Evolutionary conservation across 2,888 invertebrate genomes (phyloP).

Genomic region (Pandemis heparana): DNA sequence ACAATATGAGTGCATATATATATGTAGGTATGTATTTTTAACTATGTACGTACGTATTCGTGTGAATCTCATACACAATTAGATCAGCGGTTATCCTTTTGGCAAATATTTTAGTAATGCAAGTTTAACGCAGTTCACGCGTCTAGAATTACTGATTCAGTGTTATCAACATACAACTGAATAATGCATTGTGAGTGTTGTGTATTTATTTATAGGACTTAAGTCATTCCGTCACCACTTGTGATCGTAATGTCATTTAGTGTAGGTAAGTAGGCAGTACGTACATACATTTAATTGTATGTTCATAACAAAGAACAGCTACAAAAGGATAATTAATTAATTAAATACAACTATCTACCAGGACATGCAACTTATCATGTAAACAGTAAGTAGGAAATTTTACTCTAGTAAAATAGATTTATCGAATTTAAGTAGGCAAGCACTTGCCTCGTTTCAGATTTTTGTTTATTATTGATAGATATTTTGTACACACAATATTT

Average conservation of each 20-base stretch:
- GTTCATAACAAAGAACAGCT: constrained; percentile 11
- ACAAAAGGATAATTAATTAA: background rate
- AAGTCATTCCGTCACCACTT: constrained; percentile 69
- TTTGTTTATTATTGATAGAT: no score
- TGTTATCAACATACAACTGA: constrained; percentile 32
- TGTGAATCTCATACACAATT: no score
- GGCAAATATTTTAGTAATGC: background rate
- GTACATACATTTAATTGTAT: constrained; percentile 10
- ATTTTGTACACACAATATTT: background rate
- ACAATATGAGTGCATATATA: no score
- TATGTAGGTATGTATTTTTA: background rate
- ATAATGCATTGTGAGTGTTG: constrained; percentile 63
- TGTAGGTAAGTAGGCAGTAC: constrained; percentile 8
- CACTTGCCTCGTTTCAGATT: no score
- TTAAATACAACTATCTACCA: background rate
- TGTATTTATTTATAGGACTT: constrained; percentile 72
- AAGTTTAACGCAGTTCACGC: background rate
- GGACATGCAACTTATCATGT: background rate
- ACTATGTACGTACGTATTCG: background rate
- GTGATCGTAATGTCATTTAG: constrained; percentile 39
- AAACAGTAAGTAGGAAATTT: no score
- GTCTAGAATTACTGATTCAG: constrained; percentile 1
- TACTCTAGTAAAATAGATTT: no score
- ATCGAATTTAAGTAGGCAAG: no score
- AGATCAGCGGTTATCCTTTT: background rate